phyloP scores from a whole-genome alignment of 2,113 vertebrate genomes.

The Sus scrofa region T2T-Sscrofa CM000821.6:47891501-47892000 shows the following conservation, averaged over 20 bases:
- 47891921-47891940: slow-evolving; percentile 47
- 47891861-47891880: slow-evolving; percentile 32
- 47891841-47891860: background rate
- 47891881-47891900: slow-evolving; percentile 25
- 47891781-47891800: background rate
- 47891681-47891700: background rate
- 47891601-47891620: slow-evolving; percentile 84
- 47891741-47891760: slow-evolving; percentile 19
- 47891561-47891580: slow-evolving; percentile 87
- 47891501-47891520: slow-evolving; percentile 86
- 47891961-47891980: background rate
- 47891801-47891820: background rate
- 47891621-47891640: slow-evolving; percentile 81
- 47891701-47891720: background rate
- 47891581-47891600: slow-evolving; percentile 64
- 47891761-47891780: background rate
- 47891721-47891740: background rate
- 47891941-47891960: slow-evolving; percentile 63
- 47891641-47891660: slow-evolving; percentile 74
- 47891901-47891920: slow-evolving; percentile 6
- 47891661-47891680: background rate
- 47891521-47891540: slow-evolving; percentile 81
- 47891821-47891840: slow-evolving; percentile 46
- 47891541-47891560: slow-evolving; percentile 81
- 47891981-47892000: slow-evolving; percentile 31